Evolutionary conservation across 2,113 vertebrate species (phyloP).

Genomic region (Heterotilapia buettikoferi): DNA sequence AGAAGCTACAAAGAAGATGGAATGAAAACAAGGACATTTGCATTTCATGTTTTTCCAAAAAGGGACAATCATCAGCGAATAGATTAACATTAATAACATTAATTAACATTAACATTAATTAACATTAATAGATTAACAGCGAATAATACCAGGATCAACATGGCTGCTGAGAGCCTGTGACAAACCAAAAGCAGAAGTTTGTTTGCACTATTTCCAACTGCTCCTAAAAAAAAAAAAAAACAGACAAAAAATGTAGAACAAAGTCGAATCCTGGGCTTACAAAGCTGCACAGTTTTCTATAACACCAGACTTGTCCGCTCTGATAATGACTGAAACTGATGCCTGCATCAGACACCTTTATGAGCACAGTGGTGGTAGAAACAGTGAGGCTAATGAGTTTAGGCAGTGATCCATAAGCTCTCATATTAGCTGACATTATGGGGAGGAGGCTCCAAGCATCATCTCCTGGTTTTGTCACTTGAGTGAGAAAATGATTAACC

Average conservation of each 20-base stretch:
- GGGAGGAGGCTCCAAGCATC: background rate
- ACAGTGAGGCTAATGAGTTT: constrained; percentile 12
- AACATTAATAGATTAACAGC: background rate
- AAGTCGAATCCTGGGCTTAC: rapidly evolving
- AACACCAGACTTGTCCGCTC: background rate
- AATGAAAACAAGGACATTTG: background rate
- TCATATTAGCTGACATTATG: background rate
- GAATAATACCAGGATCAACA: background rate
- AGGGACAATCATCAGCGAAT: background rate
- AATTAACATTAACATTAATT: background rate
- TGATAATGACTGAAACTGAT: background rate
- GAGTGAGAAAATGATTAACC: background rate
- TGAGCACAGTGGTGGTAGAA: background rate
- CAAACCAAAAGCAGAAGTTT: background rate
- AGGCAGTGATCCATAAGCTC: constrained; percentile 1
- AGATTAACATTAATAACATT: background rate
- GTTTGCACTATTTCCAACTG: background rate
- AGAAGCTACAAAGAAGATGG: background rate
- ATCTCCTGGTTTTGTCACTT: background rate
- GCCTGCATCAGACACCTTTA: background rate
- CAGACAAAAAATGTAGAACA: background rate
- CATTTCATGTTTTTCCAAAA: background rate
- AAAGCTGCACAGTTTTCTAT: background rate
- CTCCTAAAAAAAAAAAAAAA: rapidly evolving
- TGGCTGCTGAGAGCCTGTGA: background rate